These are phyloP conservation scores for Chrysocyon brachyurus DNA, from an alignment of 2,797 vertebrate genomes.

Conservation along the genomic window DNA sequence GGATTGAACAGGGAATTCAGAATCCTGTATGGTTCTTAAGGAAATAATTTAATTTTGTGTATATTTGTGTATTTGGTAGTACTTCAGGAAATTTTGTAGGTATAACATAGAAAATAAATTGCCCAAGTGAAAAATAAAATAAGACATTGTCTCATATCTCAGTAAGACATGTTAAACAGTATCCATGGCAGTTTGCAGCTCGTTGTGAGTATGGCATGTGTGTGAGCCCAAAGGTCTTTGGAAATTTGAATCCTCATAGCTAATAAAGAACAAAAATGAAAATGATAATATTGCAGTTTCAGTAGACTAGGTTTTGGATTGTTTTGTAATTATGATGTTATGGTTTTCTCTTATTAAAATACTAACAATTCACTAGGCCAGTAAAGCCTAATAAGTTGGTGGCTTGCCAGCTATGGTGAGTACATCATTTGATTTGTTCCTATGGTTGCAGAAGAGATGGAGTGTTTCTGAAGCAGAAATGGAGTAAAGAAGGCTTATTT, in stretches of 20 bases:
- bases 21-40: not conserved
- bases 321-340: slow-evolving; percentile 78
- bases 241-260: slow-evolving; percentile 67
- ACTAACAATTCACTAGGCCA: slow-evolving; percentile 66
- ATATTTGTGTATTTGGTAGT: not conserved
- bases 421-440: slow-evolving; percentile 32
- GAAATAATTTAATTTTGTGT: slow-evolving; percentile 27
- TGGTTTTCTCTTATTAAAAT: slow-evolving; percentile 70
- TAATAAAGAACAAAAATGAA: slow-evolving; percentile 75
- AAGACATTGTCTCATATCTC: not conserved
- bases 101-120: slow-evolving; percentile 42
- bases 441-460: slow-evolving; percentile 15
- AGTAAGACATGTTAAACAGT: not conserved
- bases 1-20: not conserved
- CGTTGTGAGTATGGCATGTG: not conserved
- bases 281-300: slow-evolving; percentile 71
- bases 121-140: slow-evolving; percentile 49
- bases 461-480: slow-evolving; percentile 68
- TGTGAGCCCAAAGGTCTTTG: slow-evolving; percentile 52
- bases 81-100: not conserved
- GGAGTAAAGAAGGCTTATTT: slow-evolving; percentile 21
- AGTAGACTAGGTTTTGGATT: slow-evolving; percentile 66
- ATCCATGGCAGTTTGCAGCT: not conserved
- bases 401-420: slow-evolving; percentile 31
- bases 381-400: slow-evolving; percentile 63